phyloP scores from a whole-genome alignment of 2,113 vertebrate genomes.

The Eurypyga helias region DNA sequence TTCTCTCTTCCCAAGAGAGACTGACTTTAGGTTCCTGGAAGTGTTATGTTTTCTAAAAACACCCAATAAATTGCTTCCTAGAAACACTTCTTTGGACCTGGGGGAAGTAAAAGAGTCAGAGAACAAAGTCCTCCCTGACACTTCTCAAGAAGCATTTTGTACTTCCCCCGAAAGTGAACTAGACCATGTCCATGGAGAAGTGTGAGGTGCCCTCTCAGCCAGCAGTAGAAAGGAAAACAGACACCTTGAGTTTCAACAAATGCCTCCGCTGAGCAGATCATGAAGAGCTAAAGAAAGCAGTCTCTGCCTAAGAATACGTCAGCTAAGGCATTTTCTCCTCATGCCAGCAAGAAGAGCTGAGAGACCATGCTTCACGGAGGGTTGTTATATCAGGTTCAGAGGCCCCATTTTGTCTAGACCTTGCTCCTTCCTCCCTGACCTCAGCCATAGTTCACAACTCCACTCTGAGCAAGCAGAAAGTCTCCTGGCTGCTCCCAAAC shows the following conservation, averaged over 20 bases:
- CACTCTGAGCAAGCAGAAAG: accelerated
- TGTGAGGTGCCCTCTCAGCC: not conserved
- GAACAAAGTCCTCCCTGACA: not conserved
- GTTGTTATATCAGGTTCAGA: not conserved
- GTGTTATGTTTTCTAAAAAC: not conserved
- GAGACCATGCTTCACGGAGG: accelerated
- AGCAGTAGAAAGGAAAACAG: not conserved
- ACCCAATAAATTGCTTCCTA: not conserved
- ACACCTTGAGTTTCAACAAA: not conserved
- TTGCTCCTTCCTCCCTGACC: not conserved
- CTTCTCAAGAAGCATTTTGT: not conserved
- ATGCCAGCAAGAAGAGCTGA: not conserved
- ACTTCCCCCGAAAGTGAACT: not conserved
- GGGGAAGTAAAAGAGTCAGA: not conserved
- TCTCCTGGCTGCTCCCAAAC: not conserved
- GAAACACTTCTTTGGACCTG: not conserved
- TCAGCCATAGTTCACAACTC: not conserved
- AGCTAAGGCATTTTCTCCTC: not conserved
- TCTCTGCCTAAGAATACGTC: not conserved
- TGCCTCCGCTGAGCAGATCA: not conserved
- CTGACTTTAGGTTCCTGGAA: not conserved
- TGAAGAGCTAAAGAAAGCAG: not conserved
- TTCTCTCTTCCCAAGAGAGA: not conserved
- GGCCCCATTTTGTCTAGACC: not conserved
- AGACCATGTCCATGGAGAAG: accelerated